A percentile compares a stretch with the other conserved stretches of the same genome.
These are phyloP conservation scores for Bombylius major DNA, from an alignment of 2,888 invertebrate genomes.

Conservation along the genomic window DNA sequence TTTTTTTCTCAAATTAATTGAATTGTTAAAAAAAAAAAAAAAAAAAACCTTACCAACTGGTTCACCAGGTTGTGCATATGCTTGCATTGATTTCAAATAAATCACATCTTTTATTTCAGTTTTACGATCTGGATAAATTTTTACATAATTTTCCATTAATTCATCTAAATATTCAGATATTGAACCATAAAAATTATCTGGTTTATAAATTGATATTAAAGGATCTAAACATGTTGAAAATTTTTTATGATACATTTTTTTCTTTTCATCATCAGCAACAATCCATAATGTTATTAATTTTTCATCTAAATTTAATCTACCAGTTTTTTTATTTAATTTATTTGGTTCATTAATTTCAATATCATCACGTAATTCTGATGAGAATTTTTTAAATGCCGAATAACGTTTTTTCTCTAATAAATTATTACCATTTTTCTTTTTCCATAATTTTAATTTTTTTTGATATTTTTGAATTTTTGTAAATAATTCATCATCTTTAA, in stretches of 20 bases:
- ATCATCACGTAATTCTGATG: constrained; percentile 39
- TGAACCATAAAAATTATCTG: constrained; percentile 67
- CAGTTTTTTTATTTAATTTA: constrained; percentile 39
- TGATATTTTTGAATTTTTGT: constrained; percentile 42
- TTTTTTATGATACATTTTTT: constrained; percentile 35
- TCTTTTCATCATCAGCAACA: constrained; percentile 45
- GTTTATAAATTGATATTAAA: constrained; percentile 51
- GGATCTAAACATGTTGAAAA: constrained; percentile 58
- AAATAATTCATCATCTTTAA: constrained; percentile 44
- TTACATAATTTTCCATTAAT: constrained; percentile 49
- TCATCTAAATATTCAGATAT: constrained; percentile 69
- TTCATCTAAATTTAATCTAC: constrained; percentile 47
- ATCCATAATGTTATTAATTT: constrained; percentile 56
- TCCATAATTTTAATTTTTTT: constrained; percentile 51
- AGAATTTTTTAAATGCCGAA: constrained; percentile 49
- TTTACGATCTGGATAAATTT: constrained; percentile 34
- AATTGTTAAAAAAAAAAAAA: too few species aligned
- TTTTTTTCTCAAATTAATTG: too few species aligned
- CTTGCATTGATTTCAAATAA: constrained; percentile 60
- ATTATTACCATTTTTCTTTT: constrained; percentile 41
- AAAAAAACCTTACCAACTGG: constrained; percentile 57
- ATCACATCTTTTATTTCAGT: constrained; percentile 54
- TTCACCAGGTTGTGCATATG: constrained; percentile 82
- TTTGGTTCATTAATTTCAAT: constrained; percentile 37
- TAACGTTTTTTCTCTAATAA: constrained; percentile 36